These are phyloP conservation scores for Perodicticus potto DNA, from an alignment of 2,797 vertebrate species.

Conservation along the genomic window DNA sequence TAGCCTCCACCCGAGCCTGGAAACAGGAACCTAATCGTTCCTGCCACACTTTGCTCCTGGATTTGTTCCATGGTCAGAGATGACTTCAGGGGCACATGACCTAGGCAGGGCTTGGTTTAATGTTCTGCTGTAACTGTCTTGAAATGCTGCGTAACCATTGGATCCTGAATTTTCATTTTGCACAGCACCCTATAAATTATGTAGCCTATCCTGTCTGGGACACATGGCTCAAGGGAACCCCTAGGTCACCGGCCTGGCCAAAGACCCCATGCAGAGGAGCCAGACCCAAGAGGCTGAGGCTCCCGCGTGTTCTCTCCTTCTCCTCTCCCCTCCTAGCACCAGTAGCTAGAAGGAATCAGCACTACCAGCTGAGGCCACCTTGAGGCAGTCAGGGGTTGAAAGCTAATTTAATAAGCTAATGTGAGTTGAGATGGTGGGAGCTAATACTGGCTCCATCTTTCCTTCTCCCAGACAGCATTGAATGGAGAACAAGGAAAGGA, in stretches of 20 bases:
- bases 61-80: not conserved
- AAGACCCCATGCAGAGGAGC: not conserved
- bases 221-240: not conserved
- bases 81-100: not conserved
- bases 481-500: not conserved
- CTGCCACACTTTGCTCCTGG: not conserved
- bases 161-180: not conserved
- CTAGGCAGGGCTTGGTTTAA: not conserved
- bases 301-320: not conserved
- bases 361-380: not conserved
- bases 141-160: not conserved
- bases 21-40: slow-evolving; percentile 23
- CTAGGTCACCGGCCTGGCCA: not conserved
- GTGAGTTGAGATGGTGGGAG: not conserved
- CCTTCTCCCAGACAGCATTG: not conserved
- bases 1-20: not conserved
- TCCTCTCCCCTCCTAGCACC: too few species aligned
- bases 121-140: not conserved
- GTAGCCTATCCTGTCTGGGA: not conserved
- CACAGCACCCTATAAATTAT: not conserved
- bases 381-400: not conserved
- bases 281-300: not conserved
- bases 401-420: not conserved
- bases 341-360: not conserved
- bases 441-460: not conserved